Evolutionary conservation across 2,888 invertebrate species (phyloP), one percentile per base, ranked within the genome.

Genomic region (Dendrolimus pini): DNA sequence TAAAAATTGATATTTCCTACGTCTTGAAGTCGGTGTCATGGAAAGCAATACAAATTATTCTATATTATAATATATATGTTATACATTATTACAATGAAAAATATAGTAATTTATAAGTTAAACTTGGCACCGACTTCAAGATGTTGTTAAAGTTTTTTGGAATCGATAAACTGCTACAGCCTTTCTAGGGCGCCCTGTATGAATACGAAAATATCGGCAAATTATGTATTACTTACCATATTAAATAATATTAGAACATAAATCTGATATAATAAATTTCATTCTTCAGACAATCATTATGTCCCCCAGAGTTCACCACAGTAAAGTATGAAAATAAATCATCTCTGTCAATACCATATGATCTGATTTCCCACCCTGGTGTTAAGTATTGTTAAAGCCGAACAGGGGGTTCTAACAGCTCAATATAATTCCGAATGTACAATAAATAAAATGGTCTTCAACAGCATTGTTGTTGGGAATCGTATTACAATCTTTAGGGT

Each of bases 301-400:
- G 47, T 47, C 47, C 47, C 52, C 57, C 41, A 61, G 60, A 63
- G 67, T 64, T 65, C 65, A 66, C 69, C 69, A 62, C 69, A 68
- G 66, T 68, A 65, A 64, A 65, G 65, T 59, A 63, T 66, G 58
- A 57, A 60, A 67, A 78, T 80, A 77, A 75, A 78, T 78, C 76
- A 74, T 60, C 60, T 56, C 69, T 70, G 77, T 78, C 78, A 75
- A 77, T 80, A 76, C 69, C 73, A 74, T 62, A 66, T 69, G 65
- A 62, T 61, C 62, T 63, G 64, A 61, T 61, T 65, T 65, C 62
- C 62, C 67, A 63, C 72, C 67, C 68, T 61, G 65, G 55, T 30
- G 47, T 54, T 56, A 52, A 56, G 41, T 12, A 52, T 52, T 8
- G 41, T 47, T 47, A 47, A 30, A 47, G 47, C 47, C 47, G 47